Percentiles rank a stretch among this genome's conserved stretches.
phyloP scores from a whole-genome alignment of 1,140 invertebrate species.

The Ceratoteleas bidentatus region DNA sequence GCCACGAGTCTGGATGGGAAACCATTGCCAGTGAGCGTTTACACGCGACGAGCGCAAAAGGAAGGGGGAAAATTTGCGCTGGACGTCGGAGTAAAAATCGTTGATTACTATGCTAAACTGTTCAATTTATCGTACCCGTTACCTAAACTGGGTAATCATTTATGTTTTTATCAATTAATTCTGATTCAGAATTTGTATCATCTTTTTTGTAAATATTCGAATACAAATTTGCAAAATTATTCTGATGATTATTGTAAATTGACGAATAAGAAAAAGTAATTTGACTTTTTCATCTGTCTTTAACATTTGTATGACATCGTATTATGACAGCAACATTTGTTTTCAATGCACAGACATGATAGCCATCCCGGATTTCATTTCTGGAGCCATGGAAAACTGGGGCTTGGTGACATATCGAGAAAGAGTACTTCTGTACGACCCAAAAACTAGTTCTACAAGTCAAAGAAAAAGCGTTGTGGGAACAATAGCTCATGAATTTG shows the following conservation, averaged over 20 bases:
- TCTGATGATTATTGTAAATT: too few relatives aligned
- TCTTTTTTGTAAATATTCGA: too few relatives aligned
- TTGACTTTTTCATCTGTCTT: too few relatives aligned
- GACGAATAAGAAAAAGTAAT: too few relatives aligned
- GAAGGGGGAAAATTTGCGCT: conserved; percentile 91
- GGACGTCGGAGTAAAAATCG: conserved; percentile 88
- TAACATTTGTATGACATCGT: too few relatives aligned
- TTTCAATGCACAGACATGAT: too few relatives aligned
- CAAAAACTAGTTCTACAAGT: conserved; percentile 84
- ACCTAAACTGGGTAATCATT: conserved; percentile 90
- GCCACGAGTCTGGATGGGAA: conserved; percentile 81
- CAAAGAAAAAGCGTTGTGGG: conserved; percentile 90
- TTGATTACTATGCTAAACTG: conserved; percentile 93
- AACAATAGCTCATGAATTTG: conserved; percentile 94
- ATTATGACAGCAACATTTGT: too few relatives aligned
- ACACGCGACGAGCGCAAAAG: conserved; percentile 87
- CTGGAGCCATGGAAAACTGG: conserved; percentile 98
- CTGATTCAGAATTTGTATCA: too few relatives aligned
- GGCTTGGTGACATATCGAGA: conserved; percentile 92
- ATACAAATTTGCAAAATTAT: too few relatives aligned
- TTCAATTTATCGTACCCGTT: conserved; percentile 93
- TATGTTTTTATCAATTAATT: too few relatives aligned
- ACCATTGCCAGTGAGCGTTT: conserved; percentile 86
- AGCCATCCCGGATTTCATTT: conserved; percentile 95
- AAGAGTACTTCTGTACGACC: conserved; percentile 89